A percentile compares a stretch with the other conserved stretches of the same genome.
These are phyloP conservation scores for Pelvicachromis taeniatus DNA, from an alignment of 2,113 vertebrate species.

Conservation along the genomic window DNA sequence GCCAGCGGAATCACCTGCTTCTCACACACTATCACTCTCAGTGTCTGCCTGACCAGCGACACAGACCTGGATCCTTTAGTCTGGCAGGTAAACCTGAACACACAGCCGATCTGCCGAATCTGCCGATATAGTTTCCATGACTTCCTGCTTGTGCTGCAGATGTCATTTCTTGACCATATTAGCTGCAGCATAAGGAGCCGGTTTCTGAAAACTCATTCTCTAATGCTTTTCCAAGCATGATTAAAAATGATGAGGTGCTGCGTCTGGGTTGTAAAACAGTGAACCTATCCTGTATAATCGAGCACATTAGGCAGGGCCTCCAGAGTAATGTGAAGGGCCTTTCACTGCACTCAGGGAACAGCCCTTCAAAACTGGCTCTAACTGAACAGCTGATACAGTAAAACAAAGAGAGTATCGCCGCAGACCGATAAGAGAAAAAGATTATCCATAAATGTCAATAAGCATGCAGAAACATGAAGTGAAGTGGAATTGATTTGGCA, in stretches of 20 bases:
- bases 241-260: neutral
- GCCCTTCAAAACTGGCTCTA: neutral
- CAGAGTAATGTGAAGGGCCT: neutral
- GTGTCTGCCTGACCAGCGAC: slow-evolving; percentile 78
- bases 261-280: slow-evolving; percentile 1
- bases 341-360: neutral
- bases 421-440: neutral
- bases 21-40: slow-evolving; percentile 92
- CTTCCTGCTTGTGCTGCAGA: neutral
- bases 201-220: neutral
- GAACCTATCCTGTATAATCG: neutral
- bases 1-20: slow-evolving; percentile 88
- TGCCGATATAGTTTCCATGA: neutral
- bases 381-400: neutral
- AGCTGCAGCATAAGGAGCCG: neutral
- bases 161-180: neutral
- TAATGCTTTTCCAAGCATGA: neutral
- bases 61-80: slow-evolving; percentile 81
- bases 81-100: slow-evolving; percentile 81
- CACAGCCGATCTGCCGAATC: neutral
- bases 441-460: neutral
- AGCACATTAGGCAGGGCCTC: neutral
- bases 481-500: neutral
- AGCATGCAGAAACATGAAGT: neutral
- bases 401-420: neutral